phyloP scores from a whole-genome alignment of 2,797 vertebrate species.

The Sebastes iracundus region DNA sequence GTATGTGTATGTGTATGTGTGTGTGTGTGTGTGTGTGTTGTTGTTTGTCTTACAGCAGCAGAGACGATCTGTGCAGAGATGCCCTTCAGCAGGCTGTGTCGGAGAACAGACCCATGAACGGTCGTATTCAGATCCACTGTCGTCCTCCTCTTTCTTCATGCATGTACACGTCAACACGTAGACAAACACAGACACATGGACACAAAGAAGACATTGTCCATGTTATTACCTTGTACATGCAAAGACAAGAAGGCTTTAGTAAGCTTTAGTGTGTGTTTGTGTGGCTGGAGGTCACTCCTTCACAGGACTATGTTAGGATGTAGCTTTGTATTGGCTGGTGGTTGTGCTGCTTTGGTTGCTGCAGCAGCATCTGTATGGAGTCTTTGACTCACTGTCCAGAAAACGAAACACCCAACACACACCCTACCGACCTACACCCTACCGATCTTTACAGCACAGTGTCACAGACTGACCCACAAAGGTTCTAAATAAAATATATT shows the following conservation, averaged over 20 bases:
- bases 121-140: constrained; percentile 70
- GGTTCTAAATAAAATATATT: no score
- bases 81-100: constrained; percentile 92
- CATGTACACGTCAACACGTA: not conserved
- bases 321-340: not conserved
- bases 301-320: no score
- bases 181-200: not conserved
- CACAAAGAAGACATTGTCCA: not conserved
- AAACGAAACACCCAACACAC: no score
- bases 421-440: no score
- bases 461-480: no score
- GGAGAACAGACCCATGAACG: constrained; percentile 93
- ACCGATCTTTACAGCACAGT: no score
- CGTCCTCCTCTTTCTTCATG: constrained; percentile 77
- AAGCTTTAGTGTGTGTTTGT: not conserved
- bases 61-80: constrained; percentile 98
- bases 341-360: not conserved
- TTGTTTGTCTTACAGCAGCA: constrained; percentile 88
- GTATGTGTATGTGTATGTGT: not conserved
- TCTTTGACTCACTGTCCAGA: no score
- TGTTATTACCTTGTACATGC: not conserved
- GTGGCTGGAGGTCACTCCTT: no score
- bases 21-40: not conserved
- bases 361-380: not conserved
- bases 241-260: not conserved